These are phyloP conservation scores for Pseudomyrmex cubaensis DNA, from an alignment of 1,140 invertebrate species.

Conservation along the genomic window DNA sequence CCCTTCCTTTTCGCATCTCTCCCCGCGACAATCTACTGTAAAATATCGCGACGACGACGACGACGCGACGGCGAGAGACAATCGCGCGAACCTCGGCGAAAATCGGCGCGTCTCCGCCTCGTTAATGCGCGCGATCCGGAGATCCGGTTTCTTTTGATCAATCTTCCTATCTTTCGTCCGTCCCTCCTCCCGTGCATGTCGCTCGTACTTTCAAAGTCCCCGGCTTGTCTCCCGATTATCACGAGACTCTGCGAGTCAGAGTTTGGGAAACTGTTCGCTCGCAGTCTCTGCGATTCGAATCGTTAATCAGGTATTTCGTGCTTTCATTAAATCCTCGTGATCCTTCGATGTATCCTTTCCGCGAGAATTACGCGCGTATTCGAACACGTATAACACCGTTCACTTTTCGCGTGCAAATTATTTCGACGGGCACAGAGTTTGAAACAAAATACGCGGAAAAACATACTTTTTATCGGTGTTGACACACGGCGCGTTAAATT, in stretches of 20 bases:
- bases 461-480: background rate
- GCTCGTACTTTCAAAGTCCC: slow-evolving; percentile 62
- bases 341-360: background rate
- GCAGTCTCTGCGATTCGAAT: slow-evolving; percentile 23
- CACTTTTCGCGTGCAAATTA: too few relatives aligned
- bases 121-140: slow-evolving; percentile 68
- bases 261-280: slow-evolving; percentile 12
- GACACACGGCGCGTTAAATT: too few relatives aligned
- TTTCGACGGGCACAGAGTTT: background rate
- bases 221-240: slow-evolving; percentile 65
- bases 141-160: slow-evolving; percentile 74
- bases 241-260: slow-evolving; percentile 47
- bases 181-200: slow-evolving; percentile 32
- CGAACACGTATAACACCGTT: too few relatives aligned
- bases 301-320: slow-evolving; percentile 32
- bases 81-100: slow-evolving; percentile 60
- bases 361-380: too few relatives aligned
- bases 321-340: slow-evolving; percentile 40
- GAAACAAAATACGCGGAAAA: background rate
- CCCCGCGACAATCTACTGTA: slow-evolving; percentile 22
- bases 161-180: slow-evolving; percentile 37
- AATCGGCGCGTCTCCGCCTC: slow-evolving; percentile 51
- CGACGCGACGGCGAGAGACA: slow-evolving; percentile 40
- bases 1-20: background rate
- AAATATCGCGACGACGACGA: slow-evolving; percentile 46